These are phyloP conservation scores for Odontocolon sp. DNA, from an alignment of 2,888 invertebrate genomes.

Conservation along the genomic window DNA sequence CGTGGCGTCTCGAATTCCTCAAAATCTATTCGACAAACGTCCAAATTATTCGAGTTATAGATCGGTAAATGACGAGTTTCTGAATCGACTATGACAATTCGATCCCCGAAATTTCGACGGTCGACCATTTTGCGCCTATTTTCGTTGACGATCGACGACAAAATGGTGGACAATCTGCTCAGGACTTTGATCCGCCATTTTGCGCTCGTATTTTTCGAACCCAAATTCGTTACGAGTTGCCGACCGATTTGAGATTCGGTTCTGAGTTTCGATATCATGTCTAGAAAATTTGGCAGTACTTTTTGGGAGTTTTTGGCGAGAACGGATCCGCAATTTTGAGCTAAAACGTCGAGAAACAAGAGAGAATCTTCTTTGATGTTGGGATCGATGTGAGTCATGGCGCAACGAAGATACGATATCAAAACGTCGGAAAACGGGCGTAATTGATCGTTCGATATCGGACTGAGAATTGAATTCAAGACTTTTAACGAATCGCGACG, in stretches of 20 bases:
- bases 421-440: constrained; percentile 90
- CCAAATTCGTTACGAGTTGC: constrained; percentile 87
- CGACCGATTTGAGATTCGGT: constrained; percentile 86
- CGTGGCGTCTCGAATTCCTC: constrained; percentile 66
- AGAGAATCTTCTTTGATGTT: constrained; percentile 93
- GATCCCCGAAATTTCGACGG: constrained; percentile 16
- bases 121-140: constrained; percentile 60
- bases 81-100: constrained; percentile 58
- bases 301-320: constrained; percentile 86
- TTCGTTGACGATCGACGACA: constrained; percentile 79
- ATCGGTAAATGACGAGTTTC: constrained; percentile 64
- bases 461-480: constrained; percentile 81
- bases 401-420: constrained; percentile 91
- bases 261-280: constrained; percentile 90
- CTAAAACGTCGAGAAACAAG: constrained; percentile 88
- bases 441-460: constrained; percentile 82
- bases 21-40: constrained; percentile 66
- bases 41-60: constrained; percentile 61
- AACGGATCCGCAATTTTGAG: constrained; percentile 85
- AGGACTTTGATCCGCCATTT: constrained; percentile 91
- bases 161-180: constrained; percentile 85
- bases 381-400: constrained; percentile 93
- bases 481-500: constrained; percentile 84
- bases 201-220: constrained; percentile 87
- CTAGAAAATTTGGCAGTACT: constrained; percentile 90